Evolutionary conservation across 2,113 vertebrate species (phyloP), one percentile per base, ranked within the genome.

Genomic region (Poecile atricapillus): DNA sequence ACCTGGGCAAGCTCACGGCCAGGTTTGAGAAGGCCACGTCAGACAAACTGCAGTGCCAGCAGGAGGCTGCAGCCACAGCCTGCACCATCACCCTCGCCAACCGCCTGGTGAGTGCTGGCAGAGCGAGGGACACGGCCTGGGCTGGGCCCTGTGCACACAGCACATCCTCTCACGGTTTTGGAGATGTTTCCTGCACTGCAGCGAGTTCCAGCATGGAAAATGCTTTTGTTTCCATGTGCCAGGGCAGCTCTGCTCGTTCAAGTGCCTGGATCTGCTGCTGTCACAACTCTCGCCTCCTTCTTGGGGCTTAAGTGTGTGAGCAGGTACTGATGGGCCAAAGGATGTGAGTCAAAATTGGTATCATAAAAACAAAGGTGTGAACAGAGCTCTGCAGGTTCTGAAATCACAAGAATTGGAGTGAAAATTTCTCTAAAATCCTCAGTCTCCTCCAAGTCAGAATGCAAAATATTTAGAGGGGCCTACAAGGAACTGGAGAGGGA

Each of bases 41-140:
- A 33, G 99, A 99, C 87, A 99, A 99, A 82, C 97, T 99, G 74
- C 98, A 97, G 97, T 99, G 99, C 96, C 99, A 99, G 96, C 98
- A 99, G 96, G 98, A 99, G 90, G 99, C 99, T 8, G 98, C 99
- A 70, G 97, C 97, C 27, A 99, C 99, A 0, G 98, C 98, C 0
- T 95, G 93, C 84, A 99, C 98, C 97, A 99, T 99, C 83, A 87
- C 97, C 56, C 98, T 99, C 18, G 99, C 99, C 91, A 99, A 99
- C 96, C 98, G 99, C 69, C 98, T 99, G 98, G 99, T 99, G 96
- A 99, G 99, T 12, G 39, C 39, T 39, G 39, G 39, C 39, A 39
- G 39, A 12, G 39, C 11, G 39, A 39, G 39, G 39, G 39, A 39
- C 39, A 12, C 39, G 39, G 39, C 39, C 39, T n/a, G 89, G 81